Evolutionary conservation across 2,113 vertebrate species (phyloP).

Genomic region (Patagioenas fasciata): DNA sequence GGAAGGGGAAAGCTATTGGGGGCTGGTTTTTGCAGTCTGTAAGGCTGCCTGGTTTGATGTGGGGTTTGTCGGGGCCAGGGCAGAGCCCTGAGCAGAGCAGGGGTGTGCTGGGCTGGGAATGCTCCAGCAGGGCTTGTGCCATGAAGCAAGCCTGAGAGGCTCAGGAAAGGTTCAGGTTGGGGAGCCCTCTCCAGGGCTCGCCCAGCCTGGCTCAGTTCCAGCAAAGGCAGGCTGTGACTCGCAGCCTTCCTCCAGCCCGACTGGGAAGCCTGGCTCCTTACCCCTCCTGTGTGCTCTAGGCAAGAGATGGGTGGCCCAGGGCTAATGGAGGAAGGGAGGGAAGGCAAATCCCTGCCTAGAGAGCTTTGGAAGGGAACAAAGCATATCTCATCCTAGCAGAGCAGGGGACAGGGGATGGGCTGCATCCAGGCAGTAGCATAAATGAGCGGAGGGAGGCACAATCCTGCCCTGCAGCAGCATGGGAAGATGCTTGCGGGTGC

Average conservation of each 20-base stretch:
- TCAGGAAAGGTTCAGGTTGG: not conserved
- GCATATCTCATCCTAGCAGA: not conserved
- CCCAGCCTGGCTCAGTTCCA: not conserved
- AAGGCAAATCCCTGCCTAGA: not conserved
- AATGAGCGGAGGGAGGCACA: not conserved
- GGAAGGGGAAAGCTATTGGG: not conserved
- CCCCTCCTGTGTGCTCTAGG: not conserved
- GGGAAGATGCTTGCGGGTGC: accelerated
- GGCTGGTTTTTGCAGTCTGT: not conserved
- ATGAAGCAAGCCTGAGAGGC: accelerated
- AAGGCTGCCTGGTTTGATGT: not conserved
- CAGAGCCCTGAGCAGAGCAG: not conserved
- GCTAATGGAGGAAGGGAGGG: not conserved
- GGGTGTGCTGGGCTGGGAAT: not conserved
- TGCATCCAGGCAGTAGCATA: accelerated
- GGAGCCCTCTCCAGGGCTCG: too few species aligned
- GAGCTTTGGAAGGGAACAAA: not conserved
- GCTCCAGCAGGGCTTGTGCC: not conserved
- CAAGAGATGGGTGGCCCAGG: not conserved
- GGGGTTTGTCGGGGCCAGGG: not conserved
- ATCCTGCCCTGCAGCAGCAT: not conserved
- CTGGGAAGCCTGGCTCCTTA: not conserved
- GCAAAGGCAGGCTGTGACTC: not conserved
- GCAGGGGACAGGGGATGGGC: not conserved
- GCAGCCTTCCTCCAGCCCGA: not conserved